Base-by-base conservation (phyloP, 2,888 invertebrate genomes). In the Latheticus oryzae region DNA sequence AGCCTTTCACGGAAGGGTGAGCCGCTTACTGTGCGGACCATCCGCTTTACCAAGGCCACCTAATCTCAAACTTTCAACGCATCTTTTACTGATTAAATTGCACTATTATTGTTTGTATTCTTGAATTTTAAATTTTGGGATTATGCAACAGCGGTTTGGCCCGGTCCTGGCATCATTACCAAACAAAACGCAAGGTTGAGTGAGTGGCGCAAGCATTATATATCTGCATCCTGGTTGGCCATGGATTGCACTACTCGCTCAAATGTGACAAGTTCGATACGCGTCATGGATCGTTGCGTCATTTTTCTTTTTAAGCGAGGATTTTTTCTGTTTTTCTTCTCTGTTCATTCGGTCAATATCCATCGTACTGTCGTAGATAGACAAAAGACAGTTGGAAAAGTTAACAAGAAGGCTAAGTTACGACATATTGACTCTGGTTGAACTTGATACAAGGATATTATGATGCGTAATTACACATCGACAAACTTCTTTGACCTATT, bases 191-290 rank as follows among this genome's bases (percentile, higher is more conserved):
- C 59, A 59, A 59, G 59, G 55, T 59, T 59, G 59, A 55, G 59
- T 55, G 59, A 55, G 51, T 59, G 54, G 54, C 59, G 59, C 38
- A 59, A 59, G 24, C 19, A 8, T 42, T 55, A n/a, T n/a, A n/a
- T n/a, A 59, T 59, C 59, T 59, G 59, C 59, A 59, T 59, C 59
- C 51, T 55, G 55, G 55, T 59, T 55, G 59, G 28, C 59, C 59
- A 43, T 59, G 59, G 59, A 40, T 50, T 55, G 54, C 52, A 59
- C 38, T 51, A 30, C 53, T 43, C 45, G 32, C 32, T 51, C 45
- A 16, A 38, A 32, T 56, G 38, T 50, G 28, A 47, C 54, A 54
- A 54, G 21, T 52, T 40, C 24, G 37, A 17, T 7, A 13, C 37
- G 37, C 43, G 43, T 43, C 43, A 43, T 19, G 24, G 26, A 17